Evolutionary conservation across 2,888 invertebrate genomes (phyloP), one percentile per base, ranked within the genome.

Genomic region (Andrena minutula): DNA sequence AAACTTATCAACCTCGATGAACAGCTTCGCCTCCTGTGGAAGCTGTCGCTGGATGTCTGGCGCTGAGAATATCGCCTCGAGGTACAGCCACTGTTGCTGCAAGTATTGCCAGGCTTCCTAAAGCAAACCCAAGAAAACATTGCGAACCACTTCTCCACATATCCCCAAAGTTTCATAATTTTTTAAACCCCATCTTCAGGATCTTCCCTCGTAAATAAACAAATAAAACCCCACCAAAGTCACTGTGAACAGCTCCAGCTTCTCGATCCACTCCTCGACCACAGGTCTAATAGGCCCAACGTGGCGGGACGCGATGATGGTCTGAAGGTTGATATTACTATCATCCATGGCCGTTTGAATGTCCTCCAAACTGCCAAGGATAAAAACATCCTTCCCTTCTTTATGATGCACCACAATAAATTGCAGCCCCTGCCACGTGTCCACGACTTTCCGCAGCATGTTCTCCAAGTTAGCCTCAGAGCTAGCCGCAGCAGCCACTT

Each of bases 31-130:
- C 93, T 99, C 99, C 87, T 97, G 96, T 0, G 99, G 99, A 92
- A 99, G 94, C 92, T 99, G 99, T 16, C 98, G 96, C 93, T 98
- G 98, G 89, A 99, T 99, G 92, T 99, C 99, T 0, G 98, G 98
- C 0, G 99, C 98, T 8, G 98, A 97, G 94, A 99, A 99, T 91
- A 99, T 98, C 0, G 98, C 98, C 94, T 99, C 99, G 89, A 99
- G 94, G 92, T 99, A 99, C 53, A 98, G 95, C 99, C 99, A 99
- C n/a, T 97, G 97, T 88, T 97, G 97, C 93, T 99, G 99, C 89
- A 98, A 98, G 79, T 96, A 95, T 88, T 95, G 95, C 98, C 98
- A 99, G 92, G 97, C 97, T 92, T 98, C 98, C 98, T 97, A 30
- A 28, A 73, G 16, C 5, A 23, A 6, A 47, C 1, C 10, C n/a